These are phyloP conservation scores for Trichosurus vulpecula DNA, from an alignment of 2,797 vertebrate species.

Conservation along the genomic window DNA sequence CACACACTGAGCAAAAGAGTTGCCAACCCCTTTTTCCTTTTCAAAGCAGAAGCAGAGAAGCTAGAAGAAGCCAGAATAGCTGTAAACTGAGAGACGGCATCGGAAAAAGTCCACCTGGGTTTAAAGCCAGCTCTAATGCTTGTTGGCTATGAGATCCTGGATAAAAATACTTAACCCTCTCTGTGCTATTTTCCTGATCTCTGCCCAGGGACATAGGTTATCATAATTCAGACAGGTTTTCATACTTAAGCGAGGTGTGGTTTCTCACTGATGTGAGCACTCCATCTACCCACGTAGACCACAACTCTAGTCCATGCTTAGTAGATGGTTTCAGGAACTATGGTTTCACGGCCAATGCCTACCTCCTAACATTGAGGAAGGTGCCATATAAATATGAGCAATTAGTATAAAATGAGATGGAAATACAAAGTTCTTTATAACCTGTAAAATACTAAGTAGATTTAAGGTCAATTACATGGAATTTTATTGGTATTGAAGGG, in stretches of 20 bases:
- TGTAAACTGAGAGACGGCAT: background rate
- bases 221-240: too few species aligned
- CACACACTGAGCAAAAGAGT: background rate
- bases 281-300: too few species aligned
- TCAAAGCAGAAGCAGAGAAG: background rate
- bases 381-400: background rate
- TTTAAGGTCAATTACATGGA: background rate
- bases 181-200: background rate
- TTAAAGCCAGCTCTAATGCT: background rate
- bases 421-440: too few species aligned
- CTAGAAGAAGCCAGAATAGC: background rate
- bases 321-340: too few species aligned
- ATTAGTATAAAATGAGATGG: background rate
- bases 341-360: background rate
- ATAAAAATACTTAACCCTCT: background rate
- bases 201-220: background rate
- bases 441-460: background rate
- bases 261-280: too few species aligned
- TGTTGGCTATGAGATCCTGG: background rate
- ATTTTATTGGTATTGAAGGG: background rate
- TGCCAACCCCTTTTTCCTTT: background rate
- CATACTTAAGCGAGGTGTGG: too few species aligned
- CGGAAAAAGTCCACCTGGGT: background rate
- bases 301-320: too few species aligned
- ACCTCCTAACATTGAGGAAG: background rate